phyloP scores from a whole-genome alignment of 2,113 vertebrate species.

The Rhinichthys klamathensis region DNA sequence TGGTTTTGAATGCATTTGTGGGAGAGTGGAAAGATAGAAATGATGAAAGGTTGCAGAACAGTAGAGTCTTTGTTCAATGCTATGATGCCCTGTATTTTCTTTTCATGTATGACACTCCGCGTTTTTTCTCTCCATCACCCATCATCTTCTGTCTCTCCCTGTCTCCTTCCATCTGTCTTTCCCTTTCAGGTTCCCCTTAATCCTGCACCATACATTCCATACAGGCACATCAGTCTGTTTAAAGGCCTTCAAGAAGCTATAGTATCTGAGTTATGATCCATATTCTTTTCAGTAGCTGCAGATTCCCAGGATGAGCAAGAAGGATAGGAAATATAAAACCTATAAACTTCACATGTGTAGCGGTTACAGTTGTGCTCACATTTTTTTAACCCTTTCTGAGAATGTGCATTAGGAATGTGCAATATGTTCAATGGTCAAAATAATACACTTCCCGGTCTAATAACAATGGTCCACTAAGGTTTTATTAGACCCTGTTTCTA shows the following conservation, averaged over 20 bases:
- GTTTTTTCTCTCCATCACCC: background rate
- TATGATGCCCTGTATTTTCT: background rate
- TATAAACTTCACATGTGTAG: background rate
- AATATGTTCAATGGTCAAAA: background rate
- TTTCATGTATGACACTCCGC: conserved; percentile 12
- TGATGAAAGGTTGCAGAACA: conserved; percentile 28
- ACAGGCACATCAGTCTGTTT: conserved; percentile 7
- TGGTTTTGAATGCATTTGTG: conserved; percentile 12
- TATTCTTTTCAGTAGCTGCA: conserved; percentile 25
- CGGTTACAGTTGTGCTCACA: background rate
- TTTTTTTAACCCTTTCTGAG: conserved; percentile 14
- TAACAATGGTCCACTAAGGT: background rate
- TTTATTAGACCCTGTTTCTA: background rate
- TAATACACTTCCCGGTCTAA: background rate
- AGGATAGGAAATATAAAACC: conserved; percentile 11
- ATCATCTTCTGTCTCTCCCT: conserved; percentile 36
- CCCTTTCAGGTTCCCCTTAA: conserved; percentile 17
- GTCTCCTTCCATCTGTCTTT: background rate
- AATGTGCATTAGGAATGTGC: background rate
- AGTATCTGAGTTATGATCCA: conserved; percentile 13
- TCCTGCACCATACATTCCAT: conserved; percentile 27
- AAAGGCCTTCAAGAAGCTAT: conserved; percentile 3
- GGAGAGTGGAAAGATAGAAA: background rate
- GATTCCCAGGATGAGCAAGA: background rate
- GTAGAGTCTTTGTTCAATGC: conserved; percentile 23